Evolutionary conservation across 2,888 invertebrate genomes (phyloP), one percentile per base, ranked within the genome.

Genomic region (Folsomia manolachei): DNA sequence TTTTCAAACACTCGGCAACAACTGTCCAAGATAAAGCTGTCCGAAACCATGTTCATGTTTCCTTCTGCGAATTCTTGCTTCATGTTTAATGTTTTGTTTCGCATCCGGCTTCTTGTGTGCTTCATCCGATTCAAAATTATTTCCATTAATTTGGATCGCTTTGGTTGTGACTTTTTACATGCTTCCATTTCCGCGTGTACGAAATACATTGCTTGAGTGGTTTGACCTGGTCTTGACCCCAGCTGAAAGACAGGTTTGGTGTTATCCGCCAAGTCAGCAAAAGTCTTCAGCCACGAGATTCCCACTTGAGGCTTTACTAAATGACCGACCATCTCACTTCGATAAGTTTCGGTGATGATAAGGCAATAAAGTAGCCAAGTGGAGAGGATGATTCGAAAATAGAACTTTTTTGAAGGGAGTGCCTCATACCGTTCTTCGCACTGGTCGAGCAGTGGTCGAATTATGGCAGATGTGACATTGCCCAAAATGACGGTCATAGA

Each of bases 271-370:
- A 60, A 60, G 4, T 60, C 60, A 7, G n/a, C 9, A 60, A 60
- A 60, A 7, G 60, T 60, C n/a, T 60, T 21, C 60, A 60, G 60
- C 60, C 60, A 60, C 14, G 39, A 39, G 24, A 25, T 24, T 24
- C 63, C 24, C 2, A 25, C 7, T 63, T 19, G 25, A 2, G 63
- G 63, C 24, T n/a, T 9, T n/a, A 63, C 24, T 7, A 63, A 14
- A n/a, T 63, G 9, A 7, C 26, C 24, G 7, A 63, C 26, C 21
- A 63, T 19, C 26, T 9, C 7, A 14, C 63, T 24, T 24, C 63
- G 63, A 63, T 63, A 63, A 9, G 63, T 63, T 9, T 63, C 63
- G 2, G 63, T 63, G 25, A 63, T 63, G 11, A 63, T 24, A 7
- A 63, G 26, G 7, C 23, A 19, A n/a, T 23, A 63, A 23, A 63